Percentiles rank a stretch among this genome's conserved stretches.
These are phyloP conservation scores for Caracal caracal DNA, from an alignment of 2,113 vertebrate genomes.

Conservation along the genomic window DNA sequence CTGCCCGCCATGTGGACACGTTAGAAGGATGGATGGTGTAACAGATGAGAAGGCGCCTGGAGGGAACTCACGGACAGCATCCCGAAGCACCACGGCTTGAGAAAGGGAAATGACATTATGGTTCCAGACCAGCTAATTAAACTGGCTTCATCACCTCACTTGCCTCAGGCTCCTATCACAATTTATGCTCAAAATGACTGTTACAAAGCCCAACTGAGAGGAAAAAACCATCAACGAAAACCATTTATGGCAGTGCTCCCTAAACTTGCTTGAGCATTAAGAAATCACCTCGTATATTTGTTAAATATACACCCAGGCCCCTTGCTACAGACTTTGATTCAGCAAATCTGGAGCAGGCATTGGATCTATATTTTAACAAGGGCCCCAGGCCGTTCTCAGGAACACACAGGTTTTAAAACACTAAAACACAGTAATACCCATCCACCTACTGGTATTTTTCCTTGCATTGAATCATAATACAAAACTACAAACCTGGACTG, in stretches of 20 bases:
- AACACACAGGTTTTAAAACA: slow-evolving; percentile 31
- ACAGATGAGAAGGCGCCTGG: neutral
- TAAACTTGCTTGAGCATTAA: neutral
- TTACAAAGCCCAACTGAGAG: neutral
- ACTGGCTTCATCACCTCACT: neutral
- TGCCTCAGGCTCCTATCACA: neutral
- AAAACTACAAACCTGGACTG: neutral
- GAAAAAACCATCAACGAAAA: neutral
- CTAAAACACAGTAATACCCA: neutral
- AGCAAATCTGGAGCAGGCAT: neutral
- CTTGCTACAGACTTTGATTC: neutral
- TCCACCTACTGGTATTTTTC: neutral
- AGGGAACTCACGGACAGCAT: neutral
- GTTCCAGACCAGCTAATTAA: slow-evolving; percentile 58
- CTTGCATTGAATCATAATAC: neutral
- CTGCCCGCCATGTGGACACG: neutral
- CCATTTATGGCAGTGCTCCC: neutral
- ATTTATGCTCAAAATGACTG: slow-evolving; percentile 16
- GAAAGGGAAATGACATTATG: neutral
- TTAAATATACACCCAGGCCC: neutral
- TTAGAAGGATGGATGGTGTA: neutral
- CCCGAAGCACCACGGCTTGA: neutral
- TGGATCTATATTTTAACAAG: neutral
- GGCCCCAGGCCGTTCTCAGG: neutral
- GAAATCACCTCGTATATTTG: neutral